Evolutionary conservation across 2,888 invertebrate genomes (phyloP), one percentile per base, ranked within the genome.

Genomic region (Drosophila ochracea): DNA sequence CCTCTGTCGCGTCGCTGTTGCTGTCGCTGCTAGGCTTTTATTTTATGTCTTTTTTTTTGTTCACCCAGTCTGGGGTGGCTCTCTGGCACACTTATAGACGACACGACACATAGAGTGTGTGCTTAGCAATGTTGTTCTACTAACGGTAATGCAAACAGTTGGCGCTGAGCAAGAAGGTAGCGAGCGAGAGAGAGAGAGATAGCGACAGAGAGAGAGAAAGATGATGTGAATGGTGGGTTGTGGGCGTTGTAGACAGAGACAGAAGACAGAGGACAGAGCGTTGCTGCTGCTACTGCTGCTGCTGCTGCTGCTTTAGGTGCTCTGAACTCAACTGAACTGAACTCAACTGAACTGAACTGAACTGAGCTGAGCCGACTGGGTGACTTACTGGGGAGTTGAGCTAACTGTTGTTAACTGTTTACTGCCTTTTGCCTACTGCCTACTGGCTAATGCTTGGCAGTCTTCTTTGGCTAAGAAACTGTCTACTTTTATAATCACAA

Each of bases 71-170:
- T 76, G 84, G 84, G 84, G 84, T 80, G 77, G 77, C 78, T 68
- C 68, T 84, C 68, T 84, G 84, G 84, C 84, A 84, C 89, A 84
- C 89, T 84, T 84, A 84, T 82, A 87, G 84, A 77, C 89, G 74
- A 82, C 89, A 87, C 84, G 74, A 82, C 89, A 87, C 84, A 84
- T 73, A 73, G 78, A 75, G 78, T 80, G 80, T 72, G 87, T 76
- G 85, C 80, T 84, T 87, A 84, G 85, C 90, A 73, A 84, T 86
- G 85, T 86, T 90, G 89, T 88, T 90, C 90, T 79, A 88, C 90
- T 88, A 88, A 88, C 87, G 90, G 86, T 88, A 88, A 90, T 90
- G 86, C 90, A 88, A 90, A 88, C 89, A 88, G 82, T 83, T 77
- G 86, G 73, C 76, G 78, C 53, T 66, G 68, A 54, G 68, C 41